Conservation (phyloP, 2,888 invertebrate species). For the Dermolepida albohirtum region DNA sequence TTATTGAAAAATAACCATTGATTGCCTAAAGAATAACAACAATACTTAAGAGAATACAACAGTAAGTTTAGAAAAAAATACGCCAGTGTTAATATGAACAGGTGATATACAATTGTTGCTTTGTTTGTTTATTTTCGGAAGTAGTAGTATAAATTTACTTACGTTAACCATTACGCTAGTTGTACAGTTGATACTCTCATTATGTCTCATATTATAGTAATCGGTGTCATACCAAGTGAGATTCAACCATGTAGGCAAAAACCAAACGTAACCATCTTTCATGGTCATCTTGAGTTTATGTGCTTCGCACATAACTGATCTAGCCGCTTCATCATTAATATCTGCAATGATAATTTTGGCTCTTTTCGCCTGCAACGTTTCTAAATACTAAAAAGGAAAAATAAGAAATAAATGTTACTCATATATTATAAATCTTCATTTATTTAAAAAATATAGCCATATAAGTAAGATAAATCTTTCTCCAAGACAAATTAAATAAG, state of each 20-base stretch:
- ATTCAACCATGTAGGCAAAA: conserved; percentile 81
- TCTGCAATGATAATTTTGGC: conserved; percentile 85
- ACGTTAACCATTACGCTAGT: conserved; percentile 72
- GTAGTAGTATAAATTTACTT: no score
- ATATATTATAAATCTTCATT: no score
- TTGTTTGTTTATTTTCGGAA: no score
- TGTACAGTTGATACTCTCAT: conserved; percentile 70
- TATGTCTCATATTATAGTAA: conserved; percentile 61
- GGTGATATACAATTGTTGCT: no score
- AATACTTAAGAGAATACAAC: no score
- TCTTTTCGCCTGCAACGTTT: conserved; percentile 73
- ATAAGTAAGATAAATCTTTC: no score
- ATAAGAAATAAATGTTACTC: neutral
- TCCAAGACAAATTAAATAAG: no score
- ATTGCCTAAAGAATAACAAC: conserved; percentile 68
- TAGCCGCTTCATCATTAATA: conserved; percentile 78
- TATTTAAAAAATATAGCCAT: no score
- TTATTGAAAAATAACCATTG: conserved; percentile 78
- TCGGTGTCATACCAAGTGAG: conserved; percentile 74
- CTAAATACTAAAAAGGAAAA: conserved; percentile 68
- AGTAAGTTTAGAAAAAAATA: no score
- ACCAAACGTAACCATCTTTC: conserved; percentile 84
- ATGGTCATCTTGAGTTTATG: conserved; percentile 77
- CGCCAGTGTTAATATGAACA: no score
- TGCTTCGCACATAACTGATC: conserved; percentile 87